Conservation (phyloP, 2,888 invertebrate species). For the Anarsia innoxiella region DNA sequence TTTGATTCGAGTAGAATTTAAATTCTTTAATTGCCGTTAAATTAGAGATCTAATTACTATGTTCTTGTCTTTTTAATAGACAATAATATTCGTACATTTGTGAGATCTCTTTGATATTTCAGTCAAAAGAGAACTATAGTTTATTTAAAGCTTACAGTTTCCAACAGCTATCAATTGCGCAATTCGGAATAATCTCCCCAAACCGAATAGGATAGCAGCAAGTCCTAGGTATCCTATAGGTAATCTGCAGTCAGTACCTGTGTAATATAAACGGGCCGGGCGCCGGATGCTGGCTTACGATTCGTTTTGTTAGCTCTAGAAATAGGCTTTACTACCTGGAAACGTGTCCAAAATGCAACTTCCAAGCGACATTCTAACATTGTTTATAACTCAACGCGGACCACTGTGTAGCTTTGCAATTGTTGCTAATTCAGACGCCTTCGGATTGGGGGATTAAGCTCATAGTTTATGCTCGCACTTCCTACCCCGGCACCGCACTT, state of each 20-base stretch:
- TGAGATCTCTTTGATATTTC: too few relatives aligned
- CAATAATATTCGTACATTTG: too few relatives aligned
- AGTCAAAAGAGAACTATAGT: too few relatives aligned
- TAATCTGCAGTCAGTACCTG: not conserved
- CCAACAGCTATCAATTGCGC: constrained; percentile 9
- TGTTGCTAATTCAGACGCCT: constrained; percentile 15
- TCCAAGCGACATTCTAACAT: constrained; percentile 20
- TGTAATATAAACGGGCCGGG: constrained; percentile 13
- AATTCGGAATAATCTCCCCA: constrained; percentile 9
- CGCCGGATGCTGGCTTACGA: constrained; percentile 15
- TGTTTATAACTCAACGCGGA: constrained; percentile 23
- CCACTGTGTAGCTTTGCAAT: constrained; percentile 10
- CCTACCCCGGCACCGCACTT: constrained; percentile 7
- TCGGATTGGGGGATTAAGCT: constrained; percentile 13
- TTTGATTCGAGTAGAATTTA: too few relatives aligned
- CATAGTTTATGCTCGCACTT: constrained; percentile 10
- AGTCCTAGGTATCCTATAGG: too few relatives aligned
- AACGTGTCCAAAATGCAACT: constrained; percentile 20
- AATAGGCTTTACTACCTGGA: constrained; percentile 26
- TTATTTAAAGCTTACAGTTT: too few relatives aligned
- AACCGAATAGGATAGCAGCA: not conserved
- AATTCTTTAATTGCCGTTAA: too few relatives aligned
- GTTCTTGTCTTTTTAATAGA: too few relatives aligned
- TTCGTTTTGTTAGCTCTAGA: constrained; percentile 23
- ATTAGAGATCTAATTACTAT: too few relatives aligned